Conservation (phyloP, 2,888 invertebrate species). For the Lissonota sp. region DNA sequence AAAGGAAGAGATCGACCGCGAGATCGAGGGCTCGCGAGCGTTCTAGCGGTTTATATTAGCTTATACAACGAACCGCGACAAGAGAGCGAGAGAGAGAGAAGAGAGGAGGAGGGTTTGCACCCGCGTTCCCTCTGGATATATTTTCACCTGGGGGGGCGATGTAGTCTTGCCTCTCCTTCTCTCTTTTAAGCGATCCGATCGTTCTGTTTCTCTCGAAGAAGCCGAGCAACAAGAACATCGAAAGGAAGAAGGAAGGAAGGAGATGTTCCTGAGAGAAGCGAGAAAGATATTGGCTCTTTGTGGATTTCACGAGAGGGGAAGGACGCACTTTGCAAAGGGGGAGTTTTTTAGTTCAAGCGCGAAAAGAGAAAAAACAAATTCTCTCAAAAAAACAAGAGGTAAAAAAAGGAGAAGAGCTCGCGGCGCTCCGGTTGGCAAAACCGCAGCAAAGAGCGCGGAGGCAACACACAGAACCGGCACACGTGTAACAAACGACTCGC, state of each 20-base stretch:
- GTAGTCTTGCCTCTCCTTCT: constrained; percentile 62
- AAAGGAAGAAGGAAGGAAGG: constrained; percentile 37
- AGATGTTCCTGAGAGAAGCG: constrained; percentile 47
- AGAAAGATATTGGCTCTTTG: constrained; percentile 46
- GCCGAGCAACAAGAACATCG: constrained; percentile 36
- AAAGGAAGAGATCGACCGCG: constrained; percentile 33
- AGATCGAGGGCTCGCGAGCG: constrained; percentile 35
- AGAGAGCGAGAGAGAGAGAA: constrained; percentile 19
- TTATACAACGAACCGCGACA: constrained; percentile 23
- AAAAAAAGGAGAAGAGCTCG: constrained; percentile 46
- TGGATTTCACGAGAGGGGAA: constrained; percentile 51
- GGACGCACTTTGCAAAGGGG: constrained; percentile 18
- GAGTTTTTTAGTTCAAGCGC: constrained; percentile 33
- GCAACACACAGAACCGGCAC: constrained; percentile 56
- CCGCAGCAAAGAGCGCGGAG: constrained; percentile 42
- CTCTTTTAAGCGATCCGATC: constrained; percentile 58
- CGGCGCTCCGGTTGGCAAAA: constrained; percentile 65
- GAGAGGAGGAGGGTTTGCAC: too few relatives aligned
- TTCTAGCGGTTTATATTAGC: constrained; percentile 38
- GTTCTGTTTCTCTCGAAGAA: constrained; percentile 45
- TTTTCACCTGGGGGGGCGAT: constrained; percentile 49
- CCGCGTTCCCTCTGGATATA: constrained; percentile 49
- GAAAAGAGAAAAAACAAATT: constrained; percentile 55
- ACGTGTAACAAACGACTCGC: constrained; percentile 83
- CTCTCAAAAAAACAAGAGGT: constrained; percentile 37